Conservation (phyloP, 2,113 vertebrate species). For the Danionella cerebrum region DNA sequence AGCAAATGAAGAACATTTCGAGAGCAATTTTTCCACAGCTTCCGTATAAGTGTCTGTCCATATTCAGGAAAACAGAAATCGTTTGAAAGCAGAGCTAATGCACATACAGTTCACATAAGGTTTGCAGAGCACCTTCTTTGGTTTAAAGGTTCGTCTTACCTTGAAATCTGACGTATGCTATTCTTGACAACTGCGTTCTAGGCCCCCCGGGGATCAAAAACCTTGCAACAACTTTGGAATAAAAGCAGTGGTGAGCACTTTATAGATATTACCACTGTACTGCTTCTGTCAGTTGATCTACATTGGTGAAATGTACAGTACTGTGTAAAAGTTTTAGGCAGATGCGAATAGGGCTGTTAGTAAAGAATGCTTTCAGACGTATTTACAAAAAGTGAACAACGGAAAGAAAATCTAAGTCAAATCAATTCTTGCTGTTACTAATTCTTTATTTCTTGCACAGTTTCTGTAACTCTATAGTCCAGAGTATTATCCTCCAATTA, state of each 20-base stretch:
- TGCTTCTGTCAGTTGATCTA: too few species aligned
- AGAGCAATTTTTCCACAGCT: slow-evolving; percentile 29
- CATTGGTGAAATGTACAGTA: not conserved
- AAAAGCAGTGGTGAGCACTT: slow-evolving; percentile 36
- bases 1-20: slow-evolving; percentile 16
- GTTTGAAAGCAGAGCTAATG: slow-evolving; percentile 10
- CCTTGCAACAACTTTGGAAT: slow-evolving; percentile 70
- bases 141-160: slow-evolving; percentile 65
- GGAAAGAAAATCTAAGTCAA: too few species aligned
- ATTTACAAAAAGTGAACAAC: too few species aligned
- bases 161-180: slow-evolving; percentile 69
- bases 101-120: slow-evolving; percentile 15
- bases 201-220: slow-evolving; percentile 72
- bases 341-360: too few species aligned
- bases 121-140: not conserved
- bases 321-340: not conserved
- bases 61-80: not conserved
- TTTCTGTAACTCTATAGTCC: too few species aligned
- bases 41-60: not conserved
- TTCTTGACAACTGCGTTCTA: slow-evolving; percentile 69
- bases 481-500: too few species aligned
- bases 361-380: too few species aligned
- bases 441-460: too few species aligned
- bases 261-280: not conserved
- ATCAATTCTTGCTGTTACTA: too few species aligned